Evolutionary conservation across 2,797 vertebrate genomes (phyloP).

Genomic region (Chelmon rostratus): DNA sequence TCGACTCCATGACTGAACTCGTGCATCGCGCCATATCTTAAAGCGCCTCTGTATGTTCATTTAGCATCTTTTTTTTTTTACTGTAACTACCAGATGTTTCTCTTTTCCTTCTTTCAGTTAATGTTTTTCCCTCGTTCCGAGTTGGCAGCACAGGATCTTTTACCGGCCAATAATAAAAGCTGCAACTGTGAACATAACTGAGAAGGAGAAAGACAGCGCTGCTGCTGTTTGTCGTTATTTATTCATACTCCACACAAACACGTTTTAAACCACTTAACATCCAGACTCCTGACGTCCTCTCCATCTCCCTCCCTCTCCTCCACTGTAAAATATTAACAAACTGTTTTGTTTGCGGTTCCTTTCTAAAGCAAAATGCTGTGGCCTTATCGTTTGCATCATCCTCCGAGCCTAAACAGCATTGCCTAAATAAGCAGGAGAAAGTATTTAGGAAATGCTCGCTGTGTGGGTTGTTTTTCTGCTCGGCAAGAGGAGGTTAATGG

Average conservation of each 20-base stretch:
- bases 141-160: constrained; percentile 43
- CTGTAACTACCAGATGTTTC: constrained; percentile 36
- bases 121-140: constrained; percentile 5
- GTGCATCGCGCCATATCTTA: neutral
- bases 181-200: constrained; percentile 34
- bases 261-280: constrained; percentile 39
- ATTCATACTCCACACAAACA: constrained; percentile 34
- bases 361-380: constrained; percentile 32
- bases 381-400: constrained; percentile 37
- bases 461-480: constrained; percentile 43
- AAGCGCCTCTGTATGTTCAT: neutral
- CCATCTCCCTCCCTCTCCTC: constrained; percentile 9
- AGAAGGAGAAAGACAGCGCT: constrained; percentile 5
- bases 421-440: constrained; percentile 36
- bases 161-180: constrained; percentile 29
- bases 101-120: neutral
- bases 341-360: constrained; percentile 28
- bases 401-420: neutral
- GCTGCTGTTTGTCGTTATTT: constrained; percentile 52
- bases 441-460: constrained; percentile 46
- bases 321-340: constrained; percentile 55
- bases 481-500: constrained; percentile 63
- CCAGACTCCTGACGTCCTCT: constrained; percentile 23
- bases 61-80: neutral
- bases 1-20: neutral